A percentile compares a stretch with the other conserved stretches of the same genome.
These are phyloP conservation scores for Lates calcarifer DNA, from an alignment of 2,113 vertebrate genomes.

Conservation along the genomic window DNA sequence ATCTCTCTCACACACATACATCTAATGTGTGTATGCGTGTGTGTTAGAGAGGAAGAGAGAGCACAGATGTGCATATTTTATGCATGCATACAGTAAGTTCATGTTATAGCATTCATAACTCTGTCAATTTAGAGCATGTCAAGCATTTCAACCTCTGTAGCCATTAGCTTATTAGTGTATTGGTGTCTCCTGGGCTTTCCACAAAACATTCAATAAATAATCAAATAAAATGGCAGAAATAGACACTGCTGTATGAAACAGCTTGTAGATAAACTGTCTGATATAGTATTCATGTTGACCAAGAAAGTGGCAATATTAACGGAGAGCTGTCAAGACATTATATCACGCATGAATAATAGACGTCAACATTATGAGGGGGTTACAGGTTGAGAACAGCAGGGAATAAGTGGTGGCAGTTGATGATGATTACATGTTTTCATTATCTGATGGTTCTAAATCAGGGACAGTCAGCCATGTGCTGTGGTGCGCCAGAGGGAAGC, in stretches of 20 bases:
- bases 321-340: conserved; percentile 19
- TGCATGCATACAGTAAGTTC: conserved; percentile 26
- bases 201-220: conserved; percentile 7
- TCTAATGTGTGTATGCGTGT: neutral
- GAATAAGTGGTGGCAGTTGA: conserved; percentile 44
- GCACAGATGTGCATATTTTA: conserved; percentile 51
- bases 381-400: conserved; percentile 46
- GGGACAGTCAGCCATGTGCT: conserved; percentile 54
- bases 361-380: conserved; percentile 4
- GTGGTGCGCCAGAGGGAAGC: conserved; percentile 52
- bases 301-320: neutral
- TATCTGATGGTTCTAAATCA: conserved; percentile 72
- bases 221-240: neutral
- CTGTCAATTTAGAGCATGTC: conserved; percentile 17
- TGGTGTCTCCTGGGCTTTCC: neutral
- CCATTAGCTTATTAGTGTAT: conserved; percentile 15
- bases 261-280: neutral
- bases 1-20: conserved; percentile 39
- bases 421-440: conserved; percentile 74
- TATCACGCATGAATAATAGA: conserved; percentile 10
- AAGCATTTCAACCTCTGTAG: conserved; percentile 29
- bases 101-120: conserved; percentile 12
- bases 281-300: neutral
- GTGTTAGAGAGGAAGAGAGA: neutral
- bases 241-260: neutral